A percentile compares a stretch with the other conserved stretches of the same genome.
Conservation (phyloP, 2,113 vertebrate genomes). For the Chelonoidis abingdonii region DNA sequence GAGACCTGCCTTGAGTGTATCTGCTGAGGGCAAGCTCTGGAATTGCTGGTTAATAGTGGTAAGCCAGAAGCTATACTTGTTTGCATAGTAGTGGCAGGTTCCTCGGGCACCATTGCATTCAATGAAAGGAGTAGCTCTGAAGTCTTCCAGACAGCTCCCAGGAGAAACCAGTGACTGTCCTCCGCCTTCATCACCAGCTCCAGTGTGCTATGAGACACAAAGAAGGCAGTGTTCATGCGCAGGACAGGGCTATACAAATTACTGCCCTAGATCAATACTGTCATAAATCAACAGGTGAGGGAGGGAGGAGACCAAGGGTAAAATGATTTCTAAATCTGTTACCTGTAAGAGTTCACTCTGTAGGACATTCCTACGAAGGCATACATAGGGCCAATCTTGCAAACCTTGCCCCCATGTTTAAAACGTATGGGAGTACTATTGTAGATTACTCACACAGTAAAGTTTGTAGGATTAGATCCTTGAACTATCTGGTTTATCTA, state of each 20-base stretch:
- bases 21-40: conserved; percentile 83
- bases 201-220: conserved; percentile 88
- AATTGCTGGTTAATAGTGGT: conserved; percentile 88
- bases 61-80: conserved; percentile 98
- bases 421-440: not conserved
- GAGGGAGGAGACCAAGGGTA: not conserved
- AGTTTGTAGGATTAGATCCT: not conserved
- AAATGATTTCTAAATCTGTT: not conserved
- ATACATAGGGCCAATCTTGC: not conserved
- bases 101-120: conserved; percentile 96
- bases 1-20: conserved; percentile 96
- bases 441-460: not conserved
- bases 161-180: conserved; percentile 96
- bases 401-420: not conserved
- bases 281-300: not conserved
- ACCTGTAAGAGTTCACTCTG: not conserved
- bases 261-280: not conserved
- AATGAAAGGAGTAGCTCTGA: conserved; percentile 95
- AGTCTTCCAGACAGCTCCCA: conserved; percentile 97
- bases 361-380: not conserved
- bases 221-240: not conserved
- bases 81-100: conserved; percentile 97
- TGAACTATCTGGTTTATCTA: not conserved
- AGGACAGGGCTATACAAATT: not conserved
- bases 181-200: conserved; percentile 93